Percentiles rank a stretch among this genome's conserved stretches.
Conservation (phyloP, 2,797 vertebrate genomes). For the Pristis pectinata region DNA sequence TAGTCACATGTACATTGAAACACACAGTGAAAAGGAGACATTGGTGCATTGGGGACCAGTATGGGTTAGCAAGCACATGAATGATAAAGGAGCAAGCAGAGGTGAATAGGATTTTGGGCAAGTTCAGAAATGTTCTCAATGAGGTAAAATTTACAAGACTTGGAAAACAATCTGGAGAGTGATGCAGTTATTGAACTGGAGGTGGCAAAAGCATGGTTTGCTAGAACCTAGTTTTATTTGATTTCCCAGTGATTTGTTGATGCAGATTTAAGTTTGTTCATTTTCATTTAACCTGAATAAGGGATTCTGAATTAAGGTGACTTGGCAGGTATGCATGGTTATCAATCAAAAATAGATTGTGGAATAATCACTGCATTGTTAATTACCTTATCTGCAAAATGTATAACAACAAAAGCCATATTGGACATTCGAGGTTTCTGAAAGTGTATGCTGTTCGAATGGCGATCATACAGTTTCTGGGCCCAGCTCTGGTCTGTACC, state of each 20-base stretch:
- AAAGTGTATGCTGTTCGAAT: constrained; percentile 71
- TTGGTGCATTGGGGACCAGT: neutral
- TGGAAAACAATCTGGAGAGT: neutral
- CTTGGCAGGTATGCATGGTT: neutral
- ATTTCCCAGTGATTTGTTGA: neutral
- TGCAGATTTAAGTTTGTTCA: neutral
- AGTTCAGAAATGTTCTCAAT: neutral
- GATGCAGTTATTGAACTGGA: neutral
- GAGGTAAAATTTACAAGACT: neutral
- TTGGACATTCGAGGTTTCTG: constrained; percentile 97
- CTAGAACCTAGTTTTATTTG: neutral
- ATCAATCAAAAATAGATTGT: neutral
- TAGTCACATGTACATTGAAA: no score
- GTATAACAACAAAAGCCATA: constrained; percentile 76
- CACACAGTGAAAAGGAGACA: no score
- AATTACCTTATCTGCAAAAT: constrained; percentile 86
- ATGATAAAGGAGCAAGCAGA: no score
- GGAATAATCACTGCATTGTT: neutral
- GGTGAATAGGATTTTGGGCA: neutral
- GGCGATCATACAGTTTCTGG: constrained; percentile 79
- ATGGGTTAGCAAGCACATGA: neutral
- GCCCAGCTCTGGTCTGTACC: constrained; percentile 92
- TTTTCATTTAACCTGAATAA: neutral
- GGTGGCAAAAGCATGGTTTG: neutral
- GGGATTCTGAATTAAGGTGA: neutral